These are phyloP conservation scores for Zingel zingel DNA, from an alignment of 2,113 vertebrate genomes.

Conservation along the genomic window DNA sequence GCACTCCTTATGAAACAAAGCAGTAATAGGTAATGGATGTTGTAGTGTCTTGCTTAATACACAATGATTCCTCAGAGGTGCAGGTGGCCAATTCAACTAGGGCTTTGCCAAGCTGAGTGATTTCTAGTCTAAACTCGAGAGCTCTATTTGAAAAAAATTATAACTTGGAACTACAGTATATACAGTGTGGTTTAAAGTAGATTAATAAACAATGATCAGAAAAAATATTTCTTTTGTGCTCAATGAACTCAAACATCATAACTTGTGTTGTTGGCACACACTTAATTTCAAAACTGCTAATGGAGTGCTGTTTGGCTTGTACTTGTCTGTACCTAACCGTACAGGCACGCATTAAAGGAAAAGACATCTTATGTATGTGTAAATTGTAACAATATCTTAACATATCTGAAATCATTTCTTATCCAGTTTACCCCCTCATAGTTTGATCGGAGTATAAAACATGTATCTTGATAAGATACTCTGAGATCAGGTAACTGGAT, in stretches of 20 bases:
- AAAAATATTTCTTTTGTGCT: not conserved
- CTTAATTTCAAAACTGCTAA: not conserved
- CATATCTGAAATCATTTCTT: not conserved
- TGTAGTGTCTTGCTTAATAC: not conserved
- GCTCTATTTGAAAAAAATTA: not conserved
- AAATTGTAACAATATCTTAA: not conserved
- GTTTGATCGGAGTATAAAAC: not conserved
- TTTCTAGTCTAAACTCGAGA: not conserved
- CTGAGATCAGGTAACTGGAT: not conserved
- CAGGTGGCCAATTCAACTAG: not conserved
- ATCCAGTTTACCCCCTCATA: not conserved
- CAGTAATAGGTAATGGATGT: not conserved
- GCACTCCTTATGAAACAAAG: not conserved
- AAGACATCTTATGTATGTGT: not conserved
- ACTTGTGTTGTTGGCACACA: not conserved
- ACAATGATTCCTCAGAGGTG: not conserved
- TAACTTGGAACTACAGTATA: too few relatives aligned
- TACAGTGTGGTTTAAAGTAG: not conserved
- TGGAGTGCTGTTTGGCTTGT: not conserved
- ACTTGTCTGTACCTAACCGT: too few relatives aligned
- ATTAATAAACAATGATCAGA: not conserved
- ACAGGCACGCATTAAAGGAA: not conserved
- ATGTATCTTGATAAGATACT: too few relatives aligned
- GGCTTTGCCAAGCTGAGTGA: not conserved
- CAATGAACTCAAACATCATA: not conserved